Conservation (phyloP, 2,113 vertebrate species). For the Clarias macrocephalus region DNA sequence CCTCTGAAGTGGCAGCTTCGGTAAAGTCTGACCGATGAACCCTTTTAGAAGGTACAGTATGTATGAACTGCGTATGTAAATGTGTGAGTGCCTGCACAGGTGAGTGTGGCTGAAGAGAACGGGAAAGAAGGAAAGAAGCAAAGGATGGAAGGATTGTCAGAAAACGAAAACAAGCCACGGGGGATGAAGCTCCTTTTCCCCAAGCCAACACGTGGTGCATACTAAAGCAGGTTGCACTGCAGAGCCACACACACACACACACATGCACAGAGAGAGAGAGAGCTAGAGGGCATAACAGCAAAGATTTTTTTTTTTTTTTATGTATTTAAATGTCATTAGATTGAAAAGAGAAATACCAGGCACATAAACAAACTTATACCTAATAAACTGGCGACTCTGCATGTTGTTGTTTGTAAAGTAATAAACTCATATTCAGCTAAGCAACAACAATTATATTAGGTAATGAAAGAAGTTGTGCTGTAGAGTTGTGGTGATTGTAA, state of each 20-base stretch:
- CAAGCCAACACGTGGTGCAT: slow-evolving; percentile 10
- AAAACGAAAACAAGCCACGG: slow-evolving; percentile 1
- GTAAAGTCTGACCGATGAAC: neutral
- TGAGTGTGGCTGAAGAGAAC: neutral
- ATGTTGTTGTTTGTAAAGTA: neutral
- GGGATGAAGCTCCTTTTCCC: neutral
- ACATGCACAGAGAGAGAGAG: neutral
- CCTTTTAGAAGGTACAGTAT: neutral
- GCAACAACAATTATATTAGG: neutral
- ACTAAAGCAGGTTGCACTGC: neutral
- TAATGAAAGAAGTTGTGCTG: neutral
- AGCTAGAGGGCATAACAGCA: neutral
- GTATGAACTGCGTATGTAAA: neutral
- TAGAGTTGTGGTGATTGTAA: neutral
- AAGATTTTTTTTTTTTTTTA: no score
- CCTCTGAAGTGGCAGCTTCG: neutral
- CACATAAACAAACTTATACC: neutral
- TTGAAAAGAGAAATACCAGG: neutral
- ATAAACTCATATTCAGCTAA: neutral
- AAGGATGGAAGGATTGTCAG: neutral
- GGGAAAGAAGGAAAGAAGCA: neutral
- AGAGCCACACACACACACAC: neutral
- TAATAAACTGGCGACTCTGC: neutral
- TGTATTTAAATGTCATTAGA: neutral
- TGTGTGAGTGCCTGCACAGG: neutral